Percentiles rank a stretch among this genome's conserved stretches.
phyloP scores from a whole-genome alignment of 2,113 vertebrate species.

The Prochilodus magdalenae region DNA sequence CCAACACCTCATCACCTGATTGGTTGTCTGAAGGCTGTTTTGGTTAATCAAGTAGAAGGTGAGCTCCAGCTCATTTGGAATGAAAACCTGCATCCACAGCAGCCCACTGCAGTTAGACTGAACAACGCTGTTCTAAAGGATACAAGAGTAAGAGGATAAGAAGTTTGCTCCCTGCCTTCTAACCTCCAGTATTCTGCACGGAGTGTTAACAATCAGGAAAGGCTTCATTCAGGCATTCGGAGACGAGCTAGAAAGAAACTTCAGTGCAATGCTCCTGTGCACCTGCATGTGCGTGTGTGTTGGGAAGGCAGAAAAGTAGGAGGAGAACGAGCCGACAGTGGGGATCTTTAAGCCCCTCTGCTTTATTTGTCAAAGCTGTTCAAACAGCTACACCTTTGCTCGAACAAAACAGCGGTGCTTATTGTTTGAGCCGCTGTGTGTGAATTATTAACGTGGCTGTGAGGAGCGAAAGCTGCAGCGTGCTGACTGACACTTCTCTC shows the following conservation, averaged over 20 bases:
- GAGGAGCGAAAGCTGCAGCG: not conserved
- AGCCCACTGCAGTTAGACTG: no score
- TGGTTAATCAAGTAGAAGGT: no score
- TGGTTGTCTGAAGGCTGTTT: no score
- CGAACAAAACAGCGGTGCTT: slow-evolving; percentile 39
- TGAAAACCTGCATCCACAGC: no score
- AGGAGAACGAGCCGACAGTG: not conserved
- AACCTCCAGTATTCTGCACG: not conserved
- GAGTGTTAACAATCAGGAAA: slow-evolving; percentile 12
- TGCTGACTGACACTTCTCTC: not conserved
- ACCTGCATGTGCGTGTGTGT: not conserved
- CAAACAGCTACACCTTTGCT: slow-evolving; percentile 5
- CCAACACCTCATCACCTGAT: no score
- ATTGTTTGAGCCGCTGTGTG: slow-evolving; percentile 29
- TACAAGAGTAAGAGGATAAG: not conserved
- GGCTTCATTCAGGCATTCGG: slow-evolving; percentile 18
- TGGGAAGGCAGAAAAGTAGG: slow-evolving; percentile 7
- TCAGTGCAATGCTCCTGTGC: slow-evolving; percentile 3
- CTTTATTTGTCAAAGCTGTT: slow-evolving; percentile 43
- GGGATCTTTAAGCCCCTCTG: slow-evolving; percentile 11
- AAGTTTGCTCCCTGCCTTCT: not conserved
- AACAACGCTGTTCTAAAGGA: no score
- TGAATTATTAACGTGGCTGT: slow-evolving; percentile 44
- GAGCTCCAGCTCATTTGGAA: no score
- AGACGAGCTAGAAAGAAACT: slow-evolving; percentile 25